Evolutionary conservation across 1,140 invertebrate genomes (phyloP).

Genomic region (Camponotus floridanus): DNA sequence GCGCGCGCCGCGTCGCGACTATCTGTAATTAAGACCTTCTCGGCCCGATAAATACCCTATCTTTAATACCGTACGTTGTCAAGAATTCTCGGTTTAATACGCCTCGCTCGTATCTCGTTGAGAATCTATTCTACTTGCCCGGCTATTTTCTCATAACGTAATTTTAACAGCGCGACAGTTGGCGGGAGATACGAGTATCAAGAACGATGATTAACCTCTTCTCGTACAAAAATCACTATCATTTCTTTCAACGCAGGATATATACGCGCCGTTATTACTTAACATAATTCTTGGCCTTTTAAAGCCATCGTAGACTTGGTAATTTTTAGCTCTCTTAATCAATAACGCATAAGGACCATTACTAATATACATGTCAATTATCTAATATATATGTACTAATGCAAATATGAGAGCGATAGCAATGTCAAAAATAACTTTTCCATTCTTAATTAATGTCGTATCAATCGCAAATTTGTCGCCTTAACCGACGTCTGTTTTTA

Average conservation of each 20-base stretch:
- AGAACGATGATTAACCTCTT: neutral
- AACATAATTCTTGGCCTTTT: neutral
- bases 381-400: slow-evolving; percentile 5
- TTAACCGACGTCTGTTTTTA: slow-evolving; percentile 27
- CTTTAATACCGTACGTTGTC: slow-evolving; percentile 52
- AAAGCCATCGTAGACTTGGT: neutral
- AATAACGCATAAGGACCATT: neutral
- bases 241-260: no score
- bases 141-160: slow-evolving; percentile 7
- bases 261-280: no score
- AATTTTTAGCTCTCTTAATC: slow-evolving; percentile 20
- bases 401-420: slow-evolving; percentile 29
- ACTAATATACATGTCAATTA: slow-evolving; percentile 13
- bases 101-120: slow-evolving; percentile 39
- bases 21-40: slow-evolving; percentile 63
- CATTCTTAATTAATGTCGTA: slow-evolving; percentile 47
- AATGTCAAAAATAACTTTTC: slow-evolving; percentile 48
- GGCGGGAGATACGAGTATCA: slow-evolving; percentile 26
- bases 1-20: slow-evolving; percentile 51
- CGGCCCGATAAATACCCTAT: slow-evolving; percentile 49
- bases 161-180: slow-evolving; percentile 15
- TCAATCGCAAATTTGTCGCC: slow-evolving; percentile 20
- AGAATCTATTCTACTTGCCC: slow-evolving; percentile 37
- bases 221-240: slow-evolving; percentile 2
- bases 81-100: slow-evolving; percentile 59